Base-by-base conservation (phyloP, 2,888 invertebrate genomes). In the Helobdella robusta region DNA sequence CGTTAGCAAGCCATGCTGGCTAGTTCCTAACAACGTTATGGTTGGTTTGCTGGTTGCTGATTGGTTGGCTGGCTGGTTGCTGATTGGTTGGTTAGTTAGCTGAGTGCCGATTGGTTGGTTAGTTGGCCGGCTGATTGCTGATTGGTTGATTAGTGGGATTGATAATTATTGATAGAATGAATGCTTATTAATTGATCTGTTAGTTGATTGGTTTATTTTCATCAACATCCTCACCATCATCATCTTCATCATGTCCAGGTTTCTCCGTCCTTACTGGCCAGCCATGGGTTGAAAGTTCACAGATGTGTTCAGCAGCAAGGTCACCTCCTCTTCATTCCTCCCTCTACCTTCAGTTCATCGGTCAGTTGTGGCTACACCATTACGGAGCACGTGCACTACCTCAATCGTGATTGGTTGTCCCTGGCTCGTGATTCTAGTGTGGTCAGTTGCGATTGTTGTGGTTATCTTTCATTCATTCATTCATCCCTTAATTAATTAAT, bases 351-450 rank as follows among this genome's bases (percentile, higher is more conserved):
- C 75, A 90, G 91, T 0, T 88, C 89, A 0, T 89, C 89, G 50
- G 84, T 94, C 68, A 87, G 88, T 70, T 89, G 90, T 0, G 93
- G 93, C 0, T 91, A 89, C 76, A 86, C 87, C 0, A 86, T 91
- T 0, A 89, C 91, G 0, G 94, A 95, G 76, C 91, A 91, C 74
- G 90, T 91, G 0, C 93, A 91, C 77, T 93, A 90, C 74, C 92
- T 91, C 0, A 86, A 87, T 6, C 82, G 85, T 1, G 83, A 85
- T 0, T 94, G 91, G 91, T 81, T 93, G 0, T 82, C 85, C 60
- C 82, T 84, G 2, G 87, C 89, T 0, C 25, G 25, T 23, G 46
- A 62, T 30, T 68, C 68, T 15, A 58, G 68, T 28, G 44, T 66
- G 70, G 70, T 70, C 20, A 11, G 66, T 62, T 2, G 28, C 6